phyloP scores from a whole-genome alignment of 2,888 invertebrate species.

The Psylliodes chrysocephalus region DNA sequence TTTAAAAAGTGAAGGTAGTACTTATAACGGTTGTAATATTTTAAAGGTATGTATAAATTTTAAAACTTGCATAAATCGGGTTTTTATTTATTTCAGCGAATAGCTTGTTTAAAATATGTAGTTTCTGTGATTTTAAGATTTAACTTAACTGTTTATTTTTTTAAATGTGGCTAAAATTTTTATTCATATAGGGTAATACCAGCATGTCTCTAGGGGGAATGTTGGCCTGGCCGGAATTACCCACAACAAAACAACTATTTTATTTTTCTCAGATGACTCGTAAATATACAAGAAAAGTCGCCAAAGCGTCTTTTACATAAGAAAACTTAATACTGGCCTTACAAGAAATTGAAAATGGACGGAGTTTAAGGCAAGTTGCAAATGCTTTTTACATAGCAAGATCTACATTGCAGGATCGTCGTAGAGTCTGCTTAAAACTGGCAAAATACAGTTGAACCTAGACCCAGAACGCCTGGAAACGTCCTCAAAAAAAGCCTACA shows the following conservation, averaged over 20 bases:
- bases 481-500: background rate
- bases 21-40: background rate
- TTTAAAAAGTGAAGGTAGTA: background rate
- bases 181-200: background rate
- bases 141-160: background rate
- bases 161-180: background rate
- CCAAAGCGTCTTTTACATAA: background rate
- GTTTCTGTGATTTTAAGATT: background rate
- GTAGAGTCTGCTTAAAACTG: no score
- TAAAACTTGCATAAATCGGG: background rate
- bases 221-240: background rate
- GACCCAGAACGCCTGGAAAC: background rate
- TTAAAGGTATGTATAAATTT: background rate
- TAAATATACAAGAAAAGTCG: background rate
- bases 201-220: background rate
- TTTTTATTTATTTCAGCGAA: background rate
- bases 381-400: background rate
- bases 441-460: no score
- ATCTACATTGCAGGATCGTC: background rate
- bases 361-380: background rate
- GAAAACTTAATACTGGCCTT: background rate
- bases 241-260: background rate
- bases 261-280: background rate
- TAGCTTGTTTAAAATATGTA: background rate
- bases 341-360: background rate